Conservation (phyloP, 2,797 vertebrate species). For the Emys orbicularis region DNA sequence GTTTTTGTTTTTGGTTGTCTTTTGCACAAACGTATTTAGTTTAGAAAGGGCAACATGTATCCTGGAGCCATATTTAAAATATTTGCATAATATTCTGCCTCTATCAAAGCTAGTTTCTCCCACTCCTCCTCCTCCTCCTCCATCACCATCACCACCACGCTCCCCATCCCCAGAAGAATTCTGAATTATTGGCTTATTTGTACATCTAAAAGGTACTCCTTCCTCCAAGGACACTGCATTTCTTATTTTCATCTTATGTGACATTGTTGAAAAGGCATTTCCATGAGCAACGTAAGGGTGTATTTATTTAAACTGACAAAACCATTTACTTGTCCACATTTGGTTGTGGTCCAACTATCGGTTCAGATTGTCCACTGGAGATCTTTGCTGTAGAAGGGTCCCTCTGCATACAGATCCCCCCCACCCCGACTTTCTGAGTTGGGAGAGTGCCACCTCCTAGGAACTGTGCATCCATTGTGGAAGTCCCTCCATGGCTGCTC, state of each 20-base stretch:
- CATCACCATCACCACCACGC: not conserved
- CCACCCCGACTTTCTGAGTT: not conserved
- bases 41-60: slow-evolving; percentile 50
- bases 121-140: not conserved
- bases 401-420: not conserved
- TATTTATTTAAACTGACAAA: not conserved
- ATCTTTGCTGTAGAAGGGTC: not conserved
- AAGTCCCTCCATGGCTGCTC: not conserved
- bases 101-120: slow-evolving; percentile 19
- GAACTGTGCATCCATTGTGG: not conserved
- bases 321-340: not conserved
- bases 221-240: slow-evolving; percentile 2
- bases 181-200: slow-evolving; percentile 53
- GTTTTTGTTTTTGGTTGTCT: slow-evolving; percentile 15
- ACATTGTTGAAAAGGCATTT: not conserved
- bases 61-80: slow-evolving; percentile 70
- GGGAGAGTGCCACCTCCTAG: not conserved
- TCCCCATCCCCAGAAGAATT: slow-evolving; percentile 54
- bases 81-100: slow-evolving; percentile 33
- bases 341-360: not conserved
- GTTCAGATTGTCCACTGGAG: not conserved
- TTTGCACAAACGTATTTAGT: slow-evolving; percentile 38
- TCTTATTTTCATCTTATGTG: not conserved
- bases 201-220: slow-evolving; percentile 21
- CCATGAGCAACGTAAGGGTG: fast-evolving